Evolutionary conservation across 2,797 vertebrate species (phyloP).

Genomic region (Chiloscyllium punctatum): DNA sequence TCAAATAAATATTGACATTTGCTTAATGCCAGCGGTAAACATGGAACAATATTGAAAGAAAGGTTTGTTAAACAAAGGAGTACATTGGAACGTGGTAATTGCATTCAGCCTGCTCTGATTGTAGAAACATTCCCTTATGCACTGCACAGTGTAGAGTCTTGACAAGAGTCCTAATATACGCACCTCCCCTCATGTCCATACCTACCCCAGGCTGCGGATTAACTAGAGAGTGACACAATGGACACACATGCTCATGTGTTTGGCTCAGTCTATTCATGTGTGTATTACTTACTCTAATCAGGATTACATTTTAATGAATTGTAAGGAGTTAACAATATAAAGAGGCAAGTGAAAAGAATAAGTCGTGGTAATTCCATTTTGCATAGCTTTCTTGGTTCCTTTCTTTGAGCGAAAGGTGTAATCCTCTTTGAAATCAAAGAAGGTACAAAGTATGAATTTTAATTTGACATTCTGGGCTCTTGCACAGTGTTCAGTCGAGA

Average conservation of each 20-base stretch:
- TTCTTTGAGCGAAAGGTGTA: constrained; percentile 86
- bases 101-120: constrained; percentile 38
- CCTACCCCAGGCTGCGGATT: constrained; percentile 70
- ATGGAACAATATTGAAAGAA: constrained; percentile 35
- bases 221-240: constrained; percentile 74
- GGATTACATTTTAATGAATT: constrained; percentile 96
- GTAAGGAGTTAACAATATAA: constrained; percentile 98
- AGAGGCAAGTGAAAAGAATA: constrained; percentile 65
- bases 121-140: constrained; percentile 24
- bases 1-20: constrained; percentile 36
- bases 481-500: constrained; percentile 50
- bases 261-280: constrained; percentile 70
- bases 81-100: constrained; percentile 42
- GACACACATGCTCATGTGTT: constrained; percentile 75
- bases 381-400: constrained; percentile 64
- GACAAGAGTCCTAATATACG: constrained; percentile 43
- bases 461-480: constrained; percentile 72
- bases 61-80: constrained; percentile 63
- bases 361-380: constrained; percentile 82
- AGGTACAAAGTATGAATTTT: constrained; percentile 91
- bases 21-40: constrained; percentile 33
- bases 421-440: constrained; percentile 99
- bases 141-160: constrained; percentile 38
- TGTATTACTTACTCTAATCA: constrained; percentile 75
- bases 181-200: constrained; percentile 44